Evolutionary conservation across 1,140 invertebrate species (phyloP).

Genomic region (Trialeurodes vaporariorum): DNA sequence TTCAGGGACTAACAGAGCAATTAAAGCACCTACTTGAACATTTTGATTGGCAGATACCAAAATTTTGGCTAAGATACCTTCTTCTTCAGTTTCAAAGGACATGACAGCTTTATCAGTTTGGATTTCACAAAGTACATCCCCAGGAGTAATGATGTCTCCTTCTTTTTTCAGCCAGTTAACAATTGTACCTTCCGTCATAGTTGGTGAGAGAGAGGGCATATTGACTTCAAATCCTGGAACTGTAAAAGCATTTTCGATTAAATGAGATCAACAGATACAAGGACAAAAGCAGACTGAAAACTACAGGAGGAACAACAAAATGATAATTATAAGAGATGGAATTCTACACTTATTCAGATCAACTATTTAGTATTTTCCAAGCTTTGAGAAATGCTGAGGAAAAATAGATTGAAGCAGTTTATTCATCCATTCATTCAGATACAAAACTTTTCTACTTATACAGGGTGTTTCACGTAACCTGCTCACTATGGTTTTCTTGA

Average conservation of each 20-base stretch:
- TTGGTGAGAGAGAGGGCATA: constrained; percentile 90
- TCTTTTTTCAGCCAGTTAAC: constrained; percentile 97
- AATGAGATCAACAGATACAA: too few species aligned
- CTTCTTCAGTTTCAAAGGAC: constrained; percentile 98
- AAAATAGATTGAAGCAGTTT: too few species aligned
- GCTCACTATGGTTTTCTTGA: too few species aligned
- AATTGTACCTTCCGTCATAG: constrained; percentile 95
- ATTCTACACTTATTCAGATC: too few species aligned
- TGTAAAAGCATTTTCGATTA: constrained; percentile 12
- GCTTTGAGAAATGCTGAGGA: too few species aligned
- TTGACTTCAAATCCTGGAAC: constrained; percentile 18
- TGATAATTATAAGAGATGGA: too few species aligned
- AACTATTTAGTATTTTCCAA: too few species aligned
- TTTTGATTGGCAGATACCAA: constrained; percentile 41
- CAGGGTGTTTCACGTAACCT: too few species aligned
- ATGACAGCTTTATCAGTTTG: constrained; percentile 99
- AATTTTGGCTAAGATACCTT: constrained; percentile 94
- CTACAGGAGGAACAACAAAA: too few species aligned
- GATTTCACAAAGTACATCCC: constrained; percentile 93
- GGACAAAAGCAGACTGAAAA: too few species aligned
- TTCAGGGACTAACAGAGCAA: constrained; percentile 42
- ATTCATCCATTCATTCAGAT: too few species aligned
- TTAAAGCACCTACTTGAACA: constrained; percentile 40
- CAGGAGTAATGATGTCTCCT: constrained; percentile 62
- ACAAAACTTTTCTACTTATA: too few species aligned